Evolutionary conservation across 2,113 vertebrate genomes (phyloP).

Genomic region (Centropus unirufus): DNA sequence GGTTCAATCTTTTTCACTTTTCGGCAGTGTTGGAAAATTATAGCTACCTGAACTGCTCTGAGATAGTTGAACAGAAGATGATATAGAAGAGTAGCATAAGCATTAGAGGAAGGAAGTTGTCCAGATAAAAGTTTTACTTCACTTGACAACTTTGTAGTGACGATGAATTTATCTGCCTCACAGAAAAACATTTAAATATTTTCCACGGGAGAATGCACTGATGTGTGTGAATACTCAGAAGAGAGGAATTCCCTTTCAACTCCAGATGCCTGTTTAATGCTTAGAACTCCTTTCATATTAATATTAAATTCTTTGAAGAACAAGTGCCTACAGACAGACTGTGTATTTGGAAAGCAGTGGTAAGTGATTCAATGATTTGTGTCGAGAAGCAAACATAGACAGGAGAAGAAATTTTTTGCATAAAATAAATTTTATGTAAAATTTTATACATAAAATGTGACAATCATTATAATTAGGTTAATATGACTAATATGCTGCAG

Average conservation of each 20-base stretch:
- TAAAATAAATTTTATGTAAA: no score
- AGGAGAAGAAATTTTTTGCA: neutral
- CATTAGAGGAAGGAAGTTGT: neutral
- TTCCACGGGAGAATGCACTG: neutral
- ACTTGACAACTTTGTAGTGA: neutral
- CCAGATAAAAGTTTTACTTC: neutral
- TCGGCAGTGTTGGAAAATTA: neutral
- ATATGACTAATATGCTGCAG: neutral
- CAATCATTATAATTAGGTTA: neutral
- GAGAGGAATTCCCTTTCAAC: constrained; percentile 34
- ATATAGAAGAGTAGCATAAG: neutral
- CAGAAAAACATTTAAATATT: neutral
- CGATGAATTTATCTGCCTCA: neutral
- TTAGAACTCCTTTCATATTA: neutral
- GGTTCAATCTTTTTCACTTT: neutral
- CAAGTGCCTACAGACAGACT: neutral
- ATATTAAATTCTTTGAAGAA: neutral
- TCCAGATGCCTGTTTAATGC: neutral
- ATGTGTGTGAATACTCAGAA: neutral
- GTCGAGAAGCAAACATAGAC: neutral
- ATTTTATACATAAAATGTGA: neutral
- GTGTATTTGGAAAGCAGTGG: neutral
- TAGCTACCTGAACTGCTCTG: neutral
- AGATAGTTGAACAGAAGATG: neutral
- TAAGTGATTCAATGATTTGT: neutral